Evolutionary conservation across 2,797 vertebrate species (phyloP), one percentile per base, ranked within the genome.

Genomic region (Cossypha dichroa): DNA sequence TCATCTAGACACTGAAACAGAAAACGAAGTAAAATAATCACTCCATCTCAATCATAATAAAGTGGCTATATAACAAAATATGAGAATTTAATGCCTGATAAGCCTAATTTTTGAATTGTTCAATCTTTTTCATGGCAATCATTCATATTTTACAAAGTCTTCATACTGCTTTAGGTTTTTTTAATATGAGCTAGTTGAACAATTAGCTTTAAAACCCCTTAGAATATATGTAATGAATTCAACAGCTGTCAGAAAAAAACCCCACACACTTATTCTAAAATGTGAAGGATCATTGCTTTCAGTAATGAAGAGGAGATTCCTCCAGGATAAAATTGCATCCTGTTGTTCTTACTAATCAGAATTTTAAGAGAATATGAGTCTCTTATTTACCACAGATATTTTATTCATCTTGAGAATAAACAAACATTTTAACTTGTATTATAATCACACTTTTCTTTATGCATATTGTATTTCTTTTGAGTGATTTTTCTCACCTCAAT

Each of bases 281-380:
- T 21, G 59, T 25, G 38, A 85, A 75, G 59, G 22, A 67, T 79
- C 48, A 69, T 90, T 87, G 25, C 34, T 90, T 80, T 75, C 46
- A 66, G 70, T 78, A 94, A 93, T 93, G 83, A 83, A 89, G n/a
- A 48, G 9, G 80, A 85, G 36, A 80, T 88, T 92, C 31, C 56
- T 92, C 29, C n/a, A 60, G 51, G 48, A 88, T 31, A 85, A 67
- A 90, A 85, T 28, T 70, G 9, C 34, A 45, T 76, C 26, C 13
- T 83, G 23, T 43, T 85, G 17, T 72, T 79, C 72, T 69, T 58
- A 38, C 36, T 92, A 90, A 92, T 94, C 74, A 95, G 22, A 67
- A 90, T 85, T 95, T 82, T 88, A 90, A 82, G 55, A 74, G 21
- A 76, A 12, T 36, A 73, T 17, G 28, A 52, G 23, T 7, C 40